phyloP scores from a whole-genome alignment of 30 jellyfish, hydroid and myxozoan species.

The Hydra vulgaris region DNA sequence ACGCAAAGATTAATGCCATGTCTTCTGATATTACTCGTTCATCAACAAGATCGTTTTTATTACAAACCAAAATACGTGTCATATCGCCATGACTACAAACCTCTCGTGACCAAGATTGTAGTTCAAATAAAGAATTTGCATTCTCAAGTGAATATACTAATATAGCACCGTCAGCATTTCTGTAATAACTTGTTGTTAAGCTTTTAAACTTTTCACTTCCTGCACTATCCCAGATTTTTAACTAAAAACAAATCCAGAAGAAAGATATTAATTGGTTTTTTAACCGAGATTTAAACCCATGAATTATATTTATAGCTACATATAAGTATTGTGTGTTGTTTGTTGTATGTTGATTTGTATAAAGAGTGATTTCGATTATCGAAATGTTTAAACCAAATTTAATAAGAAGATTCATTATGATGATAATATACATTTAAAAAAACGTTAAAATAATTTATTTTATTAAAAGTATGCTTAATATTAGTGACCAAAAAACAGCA shows the following conservation, averaged over 20 bases:
- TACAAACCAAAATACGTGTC: conserved; percentile 62
- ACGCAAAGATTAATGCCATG: conserved; percentile 72
- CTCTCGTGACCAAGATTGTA: conserved; percentile 72
- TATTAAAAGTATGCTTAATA: too few relatives aligned
- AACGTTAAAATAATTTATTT: too few relatives aligned
- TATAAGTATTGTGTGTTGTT: too few relatives aligned
- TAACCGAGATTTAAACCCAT: too few relatives aligned
- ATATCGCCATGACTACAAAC: conserved; percentile 49
- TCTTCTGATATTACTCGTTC: conserved; percentile 49
- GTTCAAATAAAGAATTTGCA: conserved; percentile 49
- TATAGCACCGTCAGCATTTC: conserved; percentile 94
- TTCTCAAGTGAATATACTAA: conserved; percentile 58
- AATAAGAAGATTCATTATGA: too few relatives aligned
- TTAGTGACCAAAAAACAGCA: too few relatives aligned
- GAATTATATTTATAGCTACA: too few relatives aligned
- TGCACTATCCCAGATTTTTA: conserved; percentile 96
- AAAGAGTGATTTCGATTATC: too few relatives aligned
- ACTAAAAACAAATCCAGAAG: conserved; percentile 25
- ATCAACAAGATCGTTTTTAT: conserved; percentile 64
- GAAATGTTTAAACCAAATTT: too few relatives aligned
- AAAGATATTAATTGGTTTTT: too few relatives aligned
- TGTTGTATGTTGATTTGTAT: too few relatives aligned
- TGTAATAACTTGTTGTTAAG: conserved; percentile 68
- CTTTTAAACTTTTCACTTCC: conserved; percentile 85
- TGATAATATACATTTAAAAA: too few relatives aligned